Base-by-base conservation (phyloP, 2,888 invertebrate genomes). In the Archips xylosteana region DNA sequence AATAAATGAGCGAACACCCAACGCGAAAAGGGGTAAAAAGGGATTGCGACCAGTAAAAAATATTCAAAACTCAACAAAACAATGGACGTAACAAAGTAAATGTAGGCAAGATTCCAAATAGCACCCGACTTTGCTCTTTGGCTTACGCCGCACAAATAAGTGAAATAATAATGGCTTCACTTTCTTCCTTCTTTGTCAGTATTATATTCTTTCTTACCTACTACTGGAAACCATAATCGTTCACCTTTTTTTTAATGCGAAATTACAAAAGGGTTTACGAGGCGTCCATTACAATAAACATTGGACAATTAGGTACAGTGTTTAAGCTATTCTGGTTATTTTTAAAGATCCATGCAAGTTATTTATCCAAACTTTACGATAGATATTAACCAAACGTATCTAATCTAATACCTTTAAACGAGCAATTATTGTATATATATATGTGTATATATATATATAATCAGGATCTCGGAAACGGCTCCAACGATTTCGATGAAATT, bases 1-100 rank as follows among this genome's bases (percentile, higher is more conserved):
- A 89, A 89, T 89, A 88, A 88, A 86, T 82, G 83, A 83, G 81
- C 82, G 88, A 87, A 89, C 86, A 87, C 85, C 90, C 89, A 87
- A 81, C 84, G 82, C 83, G 84, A 86, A 88, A 91, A 89, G 87
- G 89, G 54, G 42, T 54, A 61, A 34, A 42, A 88, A 89, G 88
- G 87, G 89, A 86, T 89, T 86, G 83, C 80, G 81, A 81, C 77
- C 79, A 80, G 79, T 84, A 82, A 82, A 89, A 88, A 87, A 83
- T 88, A 86, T 81, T 84, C 82, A 85, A 83, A 83, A 84, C 82
- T 78, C 81, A 83, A 86, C 83, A 85, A 88, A 85, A 92, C 91
- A 91, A 91, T 87, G 83, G 84, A 78, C 77, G 83, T 83, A 82
- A 86, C 84, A 88, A 88, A 87, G 84, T 84, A 87, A 88, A 87